Conservation (phyloP, 2,888 invertebrate genomes). For the Ptychoptera albimana region DNA sequence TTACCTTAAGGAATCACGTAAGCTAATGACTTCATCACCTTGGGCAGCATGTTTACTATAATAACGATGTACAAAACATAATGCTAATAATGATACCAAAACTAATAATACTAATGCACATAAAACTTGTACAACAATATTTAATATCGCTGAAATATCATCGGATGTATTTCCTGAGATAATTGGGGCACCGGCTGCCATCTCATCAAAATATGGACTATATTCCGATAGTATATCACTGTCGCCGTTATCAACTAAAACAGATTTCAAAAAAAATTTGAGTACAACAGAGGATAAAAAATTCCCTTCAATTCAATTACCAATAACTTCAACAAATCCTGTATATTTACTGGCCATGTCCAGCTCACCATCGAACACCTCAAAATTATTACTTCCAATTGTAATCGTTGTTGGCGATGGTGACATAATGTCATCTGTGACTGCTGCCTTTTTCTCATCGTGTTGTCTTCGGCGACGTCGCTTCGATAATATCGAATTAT, state of each 20-base stretch:
- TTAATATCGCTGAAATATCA: constrained; percentile 32
- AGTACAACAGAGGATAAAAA: constrained; percentile 7
- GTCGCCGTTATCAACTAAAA: constrained; percentile 34
- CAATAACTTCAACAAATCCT: constrained; percentile 67
- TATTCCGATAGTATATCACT: constrained; percentile 42
- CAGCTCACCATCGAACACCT: constrained; percentile 53
- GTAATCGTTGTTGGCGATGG: background rate
- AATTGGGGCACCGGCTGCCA: constrained; percentile 49
- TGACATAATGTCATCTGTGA: no score
- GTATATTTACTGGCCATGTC: constrained; percentile 69
- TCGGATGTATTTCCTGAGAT: constrained; percentile 26
- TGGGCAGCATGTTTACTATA: constrained; percentile 46
- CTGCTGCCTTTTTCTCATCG: no score
- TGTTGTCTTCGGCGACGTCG: no score
- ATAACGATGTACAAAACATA: constrained; percentile 49
- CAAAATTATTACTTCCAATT: constrained; percentile 20
- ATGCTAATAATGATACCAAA: constrained; percentile 39
- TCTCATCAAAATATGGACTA: constrained; percentile 57
- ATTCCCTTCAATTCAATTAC: constrained; percentile 32
- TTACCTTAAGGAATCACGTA: constrained; percentile 49
- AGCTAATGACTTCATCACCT: constrained; percentile 49
- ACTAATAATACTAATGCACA: constrained; percentile 46
- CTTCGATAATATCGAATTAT: no score
- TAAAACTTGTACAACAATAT: constrained; percentile 51
- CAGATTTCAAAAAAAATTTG: constrained; percentile 3